Conservation (phyloP, 2,888 invertebrate genomes). For the Pristionchus entomophagus region DNA sequence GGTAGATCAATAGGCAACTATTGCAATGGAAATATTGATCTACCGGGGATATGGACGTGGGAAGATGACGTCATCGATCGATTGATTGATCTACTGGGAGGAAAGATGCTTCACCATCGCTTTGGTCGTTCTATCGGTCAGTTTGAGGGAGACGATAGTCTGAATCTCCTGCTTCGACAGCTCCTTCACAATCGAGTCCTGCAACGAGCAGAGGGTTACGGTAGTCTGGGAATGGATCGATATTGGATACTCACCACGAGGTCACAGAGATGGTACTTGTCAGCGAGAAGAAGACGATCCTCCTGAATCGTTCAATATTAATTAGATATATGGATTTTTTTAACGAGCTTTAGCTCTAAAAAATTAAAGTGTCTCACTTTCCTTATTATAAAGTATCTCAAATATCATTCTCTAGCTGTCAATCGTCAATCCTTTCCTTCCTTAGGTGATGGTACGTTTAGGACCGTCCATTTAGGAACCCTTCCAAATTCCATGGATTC, state of each 20-base stretch:
- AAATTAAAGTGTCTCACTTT: no score
- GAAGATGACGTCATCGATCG: neutral
- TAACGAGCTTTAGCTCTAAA: no score
- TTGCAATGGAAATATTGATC: neutral
- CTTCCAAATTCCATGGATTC: no score
- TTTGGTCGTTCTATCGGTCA: neutral
- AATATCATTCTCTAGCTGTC: no score
- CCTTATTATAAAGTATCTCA: no score
- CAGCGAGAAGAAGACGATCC: slow-evolving; percentile 26
- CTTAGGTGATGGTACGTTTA: no score
- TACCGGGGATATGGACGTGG: neutral
- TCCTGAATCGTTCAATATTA: slow-evolving; percentile 17
- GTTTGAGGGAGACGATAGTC: neutral
- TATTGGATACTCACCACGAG: slow-evolving; percentile 10
- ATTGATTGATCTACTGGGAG: neutral
- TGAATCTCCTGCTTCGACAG: slow-evolving; percentile 6
- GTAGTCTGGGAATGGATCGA: neutral
- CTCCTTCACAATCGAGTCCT: slow-evolving; percentile 31
- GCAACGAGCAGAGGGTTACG: neutral
- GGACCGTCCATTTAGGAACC: no score
- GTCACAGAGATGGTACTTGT: slow-evolving; percentile 39
- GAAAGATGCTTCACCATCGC: slow-evolving; percentile 40
- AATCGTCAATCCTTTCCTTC: no score
- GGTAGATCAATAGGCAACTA: neutral
- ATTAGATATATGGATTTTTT: no score